Percentiles rank a stretch among this genome's conserved stretches.
These are phyloP conservation scores for Eristalis tenax DNA, from an alignment of 2,888 invertebrate species.

Conservation along the genomic window DNA sequence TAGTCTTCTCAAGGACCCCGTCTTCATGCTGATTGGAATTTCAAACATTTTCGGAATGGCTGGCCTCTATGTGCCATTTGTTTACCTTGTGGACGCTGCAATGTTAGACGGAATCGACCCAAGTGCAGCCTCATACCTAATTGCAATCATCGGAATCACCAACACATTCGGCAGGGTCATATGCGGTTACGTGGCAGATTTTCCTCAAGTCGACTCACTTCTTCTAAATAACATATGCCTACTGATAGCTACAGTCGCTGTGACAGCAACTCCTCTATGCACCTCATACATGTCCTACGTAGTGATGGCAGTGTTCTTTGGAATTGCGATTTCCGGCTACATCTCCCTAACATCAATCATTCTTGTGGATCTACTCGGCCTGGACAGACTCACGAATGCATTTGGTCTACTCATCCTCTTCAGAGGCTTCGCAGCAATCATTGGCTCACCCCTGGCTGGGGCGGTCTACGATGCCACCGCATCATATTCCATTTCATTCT, in stretches of 20 bases:
- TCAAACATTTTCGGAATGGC: constrained; percentile 99
- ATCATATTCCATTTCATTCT: constrained; percentile 94
- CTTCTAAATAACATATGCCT: constrained; percentile 96
- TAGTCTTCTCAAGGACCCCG: constrained; percentile 92
- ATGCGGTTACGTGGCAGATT: constrained; percentile 95
- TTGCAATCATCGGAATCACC: constrained; percentile 90
- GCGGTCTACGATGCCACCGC: constrained; percentile 93
- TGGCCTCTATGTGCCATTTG: constrained; percentile 97
- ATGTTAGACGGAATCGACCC: constrained; percentile 86
- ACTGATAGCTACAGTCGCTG: constrained; percentile 92
- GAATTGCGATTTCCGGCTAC: constrained; percentile 96
- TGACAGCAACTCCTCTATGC: constrained; percentile 92
- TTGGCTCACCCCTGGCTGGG: constrained; percentile 92
- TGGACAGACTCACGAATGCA: constrained; percentile 97
- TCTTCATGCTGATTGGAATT: constrained; percentile 94
- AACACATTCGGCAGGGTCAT: constrained; percentile 95
- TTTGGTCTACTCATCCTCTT: constrained; percentile 97
- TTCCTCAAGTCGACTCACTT: constrained; percentile 94
- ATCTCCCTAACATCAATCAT: constrained; percentile 99
- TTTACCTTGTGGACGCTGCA: constrained; percentile 94
- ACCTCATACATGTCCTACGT: constrained; percentile 88
- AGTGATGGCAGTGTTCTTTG: constrained; percentile 92
- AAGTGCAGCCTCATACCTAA: constrained; percentile 83
- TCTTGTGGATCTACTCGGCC: constrained; percentile 95
- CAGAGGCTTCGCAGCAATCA: constrained; percentile 95